These are phyloP conservation scores for Harpalus rubripes DNA, from an alignment of 2,888 invertebrate species.

Conservation along the genomic window DNA sequence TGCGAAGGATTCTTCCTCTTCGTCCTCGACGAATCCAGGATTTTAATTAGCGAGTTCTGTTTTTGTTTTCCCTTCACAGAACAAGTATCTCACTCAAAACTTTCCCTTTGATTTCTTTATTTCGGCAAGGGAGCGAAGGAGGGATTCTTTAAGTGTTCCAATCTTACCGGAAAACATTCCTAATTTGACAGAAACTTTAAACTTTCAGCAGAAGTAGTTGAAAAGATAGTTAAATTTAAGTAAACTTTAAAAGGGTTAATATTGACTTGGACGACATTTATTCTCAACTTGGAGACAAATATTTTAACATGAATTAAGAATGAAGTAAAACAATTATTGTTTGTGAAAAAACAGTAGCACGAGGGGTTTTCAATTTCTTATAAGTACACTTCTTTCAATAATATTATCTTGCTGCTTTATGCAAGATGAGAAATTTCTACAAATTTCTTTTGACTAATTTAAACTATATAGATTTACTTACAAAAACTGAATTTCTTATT, in stretches of 20 bases:
- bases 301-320: too few relatives aligned
- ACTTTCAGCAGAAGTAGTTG: neutral
- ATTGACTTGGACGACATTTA: neutral
- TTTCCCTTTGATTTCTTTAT: constrained; percentile 49
- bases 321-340: too few relatives aligned
- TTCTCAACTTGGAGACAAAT: neutral
- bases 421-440: too few relatives aligned
- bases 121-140: neutral
- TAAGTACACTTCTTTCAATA: too few relatives aligned
- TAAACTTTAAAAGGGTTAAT: neutral
- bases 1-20: constrained; percentile 23
- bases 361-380: too few relatives aligned
- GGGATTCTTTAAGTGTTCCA: neutral
- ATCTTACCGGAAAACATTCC: neutral
- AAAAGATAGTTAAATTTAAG: neutral
- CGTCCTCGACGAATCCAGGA: constrained; percentile 29
- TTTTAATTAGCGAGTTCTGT: constrained; percentile 49
- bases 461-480: too few relatives aligned
- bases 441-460: too few relatives aligned
- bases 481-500: too few relatives aligned
- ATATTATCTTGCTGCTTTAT: too few relatives aligned
- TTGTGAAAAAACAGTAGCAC: too few relatives aligned
- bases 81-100: constrained; percentile 19
- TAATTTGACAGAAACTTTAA: neutral
- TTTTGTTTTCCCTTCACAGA: constrained; percentile 50